A percentile compares a stretch with the other conserved stretches of the same genome.
Evolutionary conservation across 2,888 invertebrate genomes (phyloP).

Genomic region (Nesidiocoris tenuis): DNA sequence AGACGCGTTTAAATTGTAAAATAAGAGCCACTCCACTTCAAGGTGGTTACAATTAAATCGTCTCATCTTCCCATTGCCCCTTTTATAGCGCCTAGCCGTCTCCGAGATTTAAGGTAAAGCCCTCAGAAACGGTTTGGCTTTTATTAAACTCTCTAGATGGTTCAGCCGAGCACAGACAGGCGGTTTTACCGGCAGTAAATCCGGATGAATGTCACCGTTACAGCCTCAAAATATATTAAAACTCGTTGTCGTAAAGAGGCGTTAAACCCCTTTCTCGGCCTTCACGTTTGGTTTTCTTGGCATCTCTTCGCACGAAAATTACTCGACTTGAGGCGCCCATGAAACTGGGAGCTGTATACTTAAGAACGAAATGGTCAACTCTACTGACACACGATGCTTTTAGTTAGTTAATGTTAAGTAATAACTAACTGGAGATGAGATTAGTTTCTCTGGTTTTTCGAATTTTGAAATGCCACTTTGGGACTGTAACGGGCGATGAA

Average conservation of each 20-base stretch:
- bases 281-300: neutral
- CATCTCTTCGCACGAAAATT: neutral
- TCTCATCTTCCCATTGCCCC: neutral
- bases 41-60: conserved; percentile 9
- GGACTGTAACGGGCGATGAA: too few species aligned
- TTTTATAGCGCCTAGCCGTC: neutral
- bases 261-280: neutral
- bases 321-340: neutral
- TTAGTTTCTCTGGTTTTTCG: too few species aligned
- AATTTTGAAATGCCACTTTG: too few species aligned
- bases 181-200: conserved; percentile 10
- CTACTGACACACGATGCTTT: too few species aligned
- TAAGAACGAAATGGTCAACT: too few species aligned
- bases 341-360: neutral
- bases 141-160: conserved; percentile 6
- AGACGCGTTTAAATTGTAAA: neutral
- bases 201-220: conserved; percentile 9
- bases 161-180: neutral
- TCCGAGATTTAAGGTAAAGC: conserved; percentile 1
- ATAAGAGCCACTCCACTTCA: neutral
- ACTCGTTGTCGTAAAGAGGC: conserved; percentile 9
- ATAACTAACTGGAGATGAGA: too few species aligned
- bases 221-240: conserved; percentile 10
- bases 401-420: too few species aligned
- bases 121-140: neutral